These are phyloP conservation scores for Apoderus coryli DNA, from an alignment of 2,888 invertebrate species.

Conservation along the genomic window DNA sequence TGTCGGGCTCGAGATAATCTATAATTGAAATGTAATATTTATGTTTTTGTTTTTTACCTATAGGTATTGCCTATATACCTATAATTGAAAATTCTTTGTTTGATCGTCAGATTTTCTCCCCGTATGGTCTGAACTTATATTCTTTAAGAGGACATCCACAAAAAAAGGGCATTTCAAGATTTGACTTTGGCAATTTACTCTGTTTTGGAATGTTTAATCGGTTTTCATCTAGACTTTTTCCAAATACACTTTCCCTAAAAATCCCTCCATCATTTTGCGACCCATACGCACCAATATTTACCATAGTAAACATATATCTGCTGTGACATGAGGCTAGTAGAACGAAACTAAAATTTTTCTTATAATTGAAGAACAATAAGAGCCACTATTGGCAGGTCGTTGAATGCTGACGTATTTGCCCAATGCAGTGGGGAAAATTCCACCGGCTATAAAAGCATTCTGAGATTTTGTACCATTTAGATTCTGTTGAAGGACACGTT, in stretches of 20 bases:
- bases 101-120: constrained; percentile 10
- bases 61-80: no score
- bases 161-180: constrained; percentile 1
- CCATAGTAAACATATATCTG: constrained; percentile 1
- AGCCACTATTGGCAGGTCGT: not conserved
- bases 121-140: not conserved
- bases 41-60: no score
- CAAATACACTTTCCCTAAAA: not conserved
- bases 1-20: constrained; percentile 17
- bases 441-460: not conserved
- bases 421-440: constrained; percentile 1
- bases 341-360: not conserved
- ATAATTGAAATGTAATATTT: no score
- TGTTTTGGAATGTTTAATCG: not conserved
- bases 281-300: not conserved
- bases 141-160: constrained; percentile 10
- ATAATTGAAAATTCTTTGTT: constrained; percentile 19
- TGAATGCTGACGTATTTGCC: constrained; percentile 1
- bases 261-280: constrained; percentile 2
- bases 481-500: not conserved
- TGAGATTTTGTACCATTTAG: not conserved
- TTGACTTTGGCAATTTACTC: not conserved
- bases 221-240: not conserved
- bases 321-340: not conserved
- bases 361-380: constrained; percentile 2